Base-by-base conservation (phyloP, 2,888 invertebrate species). In the Tenthredo distinguenda region DNA sequence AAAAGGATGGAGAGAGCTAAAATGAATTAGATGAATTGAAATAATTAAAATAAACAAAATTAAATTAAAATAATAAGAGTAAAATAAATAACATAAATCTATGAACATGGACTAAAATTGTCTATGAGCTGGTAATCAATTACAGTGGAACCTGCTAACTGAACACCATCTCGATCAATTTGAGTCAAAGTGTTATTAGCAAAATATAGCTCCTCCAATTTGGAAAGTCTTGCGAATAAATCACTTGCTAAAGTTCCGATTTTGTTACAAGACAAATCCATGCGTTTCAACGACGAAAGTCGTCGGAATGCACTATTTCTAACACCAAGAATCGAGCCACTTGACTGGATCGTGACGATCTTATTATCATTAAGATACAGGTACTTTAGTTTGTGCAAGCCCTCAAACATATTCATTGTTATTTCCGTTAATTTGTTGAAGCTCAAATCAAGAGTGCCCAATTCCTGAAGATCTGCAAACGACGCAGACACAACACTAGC, bases 381-480 rank as follows among this genome's bases (percentile, higher is more conserved):
- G 81, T 88, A 91, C 83, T 93, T 91, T 82, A 89, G 55, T 10
- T 92, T 91, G 55, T 87, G 88, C 85, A 94, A 89, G 74, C 92
- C 93, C 4, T 87, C 84, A 9, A 89, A 86, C 2, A 81, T 55
- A 0, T 92, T 94, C 85, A 91, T 91, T 68, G 90, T 89, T 71
- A 94, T 89, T 84, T 89, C 89, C 50, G 88, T 91, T 87, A 94
- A 88, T 82, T 89, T 91, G 89, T 94, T 94, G 86, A 92, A 90
- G 86, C 92, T 93, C 85, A 94, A 88, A 87, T 93, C 93, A 10
- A 94, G 90, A 74, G 90, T 92, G 85, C 90, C 90, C 82, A 89
- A 10, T 9, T 91, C 91, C 12, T 88, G 87, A 85, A 94, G 88
- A 84, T 90, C 91, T 3, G 88, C 84, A 88, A 94, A 94, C 9